Base-by-base conservation (phyloP, 2,888 invertebrate genomes). In the Drosophila nr. perissopoda region DNA sequence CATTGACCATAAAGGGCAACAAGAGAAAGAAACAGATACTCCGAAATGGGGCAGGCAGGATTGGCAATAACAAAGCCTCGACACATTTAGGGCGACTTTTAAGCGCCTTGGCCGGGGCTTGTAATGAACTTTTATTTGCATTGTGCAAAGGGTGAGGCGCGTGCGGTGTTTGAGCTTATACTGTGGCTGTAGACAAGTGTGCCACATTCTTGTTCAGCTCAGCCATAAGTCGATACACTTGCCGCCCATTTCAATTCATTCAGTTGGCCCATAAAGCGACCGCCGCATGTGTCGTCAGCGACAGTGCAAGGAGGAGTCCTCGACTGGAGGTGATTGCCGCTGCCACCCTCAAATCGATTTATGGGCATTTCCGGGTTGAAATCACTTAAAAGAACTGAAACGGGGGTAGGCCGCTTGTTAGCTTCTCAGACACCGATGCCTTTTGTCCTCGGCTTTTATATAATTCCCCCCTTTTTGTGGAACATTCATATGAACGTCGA, bases 111-210 rank as follows among this genome's bases (percentile, higher is more conserved):
- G 71, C 58, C 79, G 57, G 56, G 71, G 76, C 80, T 74, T 82
- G 82, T 89, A 89, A 85, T 85, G 85, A 85, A 85, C 88, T 88
- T 85, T 88, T 89, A 85, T 85, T 85, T 85, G 85, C 89, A 89
- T 85, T 87, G 82, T 74, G 70, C 54, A 34, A 36, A 51, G 57
- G 64, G 29, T 52, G 52, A 16, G 52, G 29, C 11, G 31, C 10
- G 21, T 27, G n/a, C 21, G n/a, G 34, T 36, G 52, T n/a, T 34
- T 54, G 18, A 34, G 53, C 34, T 36, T 33, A 33, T 63, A 36
- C 33, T 33, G 33, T 33, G 53, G 29, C 63, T 72, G 65, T 51
- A 48, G 74, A 81, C 84, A 81, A 89, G 82, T 85, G 84, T 74
- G 74, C 68, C 88, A 79, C 75, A 80, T 73, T 72, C 76, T 72